Evolutionary conservation across 2,797 vertebrate genomes (phyloP).

Genomic region (Silurus aristotelis): DNA sequence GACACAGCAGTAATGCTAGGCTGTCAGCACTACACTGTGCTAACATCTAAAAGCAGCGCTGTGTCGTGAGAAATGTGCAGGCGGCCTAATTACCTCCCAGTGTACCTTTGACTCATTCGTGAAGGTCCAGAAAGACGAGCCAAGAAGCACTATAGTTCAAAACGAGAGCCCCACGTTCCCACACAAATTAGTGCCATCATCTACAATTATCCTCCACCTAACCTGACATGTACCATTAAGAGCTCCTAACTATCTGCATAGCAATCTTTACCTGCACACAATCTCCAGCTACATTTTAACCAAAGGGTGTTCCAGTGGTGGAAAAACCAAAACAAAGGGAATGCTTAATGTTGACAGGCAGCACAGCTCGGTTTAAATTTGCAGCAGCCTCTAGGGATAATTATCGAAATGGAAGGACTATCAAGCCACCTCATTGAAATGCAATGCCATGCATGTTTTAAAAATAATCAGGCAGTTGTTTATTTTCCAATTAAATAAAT

Average conservation of each 20-base stretch:
- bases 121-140: constrained; percentile 8
- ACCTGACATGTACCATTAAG: constrained; percentile 34
- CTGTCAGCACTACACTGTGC: constrained; percentile 27
- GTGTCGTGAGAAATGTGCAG: constrained; percentile 25
- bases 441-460: constrained; percentile 58
- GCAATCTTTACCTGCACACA: constrained; percentile 56
- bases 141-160: background rate
- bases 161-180: constrained; percentile 39
- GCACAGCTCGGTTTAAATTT: constrained; percentile 60
- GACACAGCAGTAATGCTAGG: constrained; percentile 18
- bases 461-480: constrained; percentile 58
- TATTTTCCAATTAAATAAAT: constrained; percentile 39
- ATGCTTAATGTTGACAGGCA: constrained; percentile 38
- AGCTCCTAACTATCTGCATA: constrained; percentile 25
- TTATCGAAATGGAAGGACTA: constrained; percentile 63
- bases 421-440: constrained; percentile 70
- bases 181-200: constrained; percentile 50
- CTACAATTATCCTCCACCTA: constrained; percentile 48
- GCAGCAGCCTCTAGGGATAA: constrained; percentile 53
- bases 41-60: constrained; percentile 23
- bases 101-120: constrained; percentile 21
- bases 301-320: background rate
- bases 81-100: constrained; percentile 29
- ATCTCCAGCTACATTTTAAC: constrained; percentile 53
- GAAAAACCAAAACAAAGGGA: constrained; percentile 26